Percentiles rank a stretch among this genome's conserved stretches.
Evolutionary conservation across 2,888 invertebrate species (phyloP).

Genomic region (Danaus chrysippus): DNA sequence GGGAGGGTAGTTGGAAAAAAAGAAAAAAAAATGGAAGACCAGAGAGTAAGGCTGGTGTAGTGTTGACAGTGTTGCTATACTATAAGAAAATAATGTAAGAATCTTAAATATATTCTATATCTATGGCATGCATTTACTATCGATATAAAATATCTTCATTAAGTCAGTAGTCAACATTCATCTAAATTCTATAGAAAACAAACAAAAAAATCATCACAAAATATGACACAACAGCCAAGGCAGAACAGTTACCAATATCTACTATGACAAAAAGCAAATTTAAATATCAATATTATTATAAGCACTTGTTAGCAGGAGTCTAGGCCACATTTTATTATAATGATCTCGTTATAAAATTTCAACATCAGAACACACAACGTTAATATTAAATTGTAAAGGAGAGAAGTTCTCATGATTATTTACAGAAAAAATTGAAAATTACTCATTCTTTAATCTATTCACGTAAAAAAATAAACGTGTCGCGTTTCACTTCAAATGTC

Average conservation of each 20-base stretch:
- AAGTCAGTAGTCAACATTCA: neutral
- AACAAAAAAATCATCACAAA: slow-evolving; percentile 1
- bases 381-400: slow-evolving; percentile 53
- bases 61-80: slow-evolving; percentile 13
- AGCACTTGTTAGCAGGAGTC: slow-evolving; percentile 70
- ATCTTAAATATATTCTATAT: slow-evolving; percentile 12
- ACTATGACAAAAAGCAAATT: slow-evolving; percentile 67
- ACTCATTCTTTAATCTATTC: slow-evolving; percentile 41
- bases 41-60: slow-evolving; percentile 28
- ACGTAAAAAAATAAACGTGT: slow-evolving; percentile 54
- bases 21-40: slow-evolving; percentile 36
- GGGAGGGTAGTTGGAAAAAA: slow-evolving; percentile 40
- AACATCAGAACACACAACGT: slow-evolving; percentile 62
- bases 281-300: slow-evolving; percentile 74
- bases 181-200: slow-evolving; percentile 6
- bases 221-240: slow-evolving; percentile 7
- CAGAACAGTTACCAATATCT: slow-evolving; percentile 28
- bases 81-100: slow-evolving; percentile 10
- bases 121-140: slow-evolving; percentile 6
- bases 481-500: slow-evolving; percentile 39
- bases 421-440: slow-evolving; percentile 55
- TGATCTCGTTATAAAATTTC: slow-evolving; percentile 55
- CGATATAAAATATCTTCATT: neutral
- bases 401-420: slow-evolving; percentile 53
- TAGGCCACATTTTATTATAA: slow-evolving; percentile 23